Base-by-base conservation (phyloP, 2,113 vertebrate genomes). In the Dipodomys stephensi region DNA sequence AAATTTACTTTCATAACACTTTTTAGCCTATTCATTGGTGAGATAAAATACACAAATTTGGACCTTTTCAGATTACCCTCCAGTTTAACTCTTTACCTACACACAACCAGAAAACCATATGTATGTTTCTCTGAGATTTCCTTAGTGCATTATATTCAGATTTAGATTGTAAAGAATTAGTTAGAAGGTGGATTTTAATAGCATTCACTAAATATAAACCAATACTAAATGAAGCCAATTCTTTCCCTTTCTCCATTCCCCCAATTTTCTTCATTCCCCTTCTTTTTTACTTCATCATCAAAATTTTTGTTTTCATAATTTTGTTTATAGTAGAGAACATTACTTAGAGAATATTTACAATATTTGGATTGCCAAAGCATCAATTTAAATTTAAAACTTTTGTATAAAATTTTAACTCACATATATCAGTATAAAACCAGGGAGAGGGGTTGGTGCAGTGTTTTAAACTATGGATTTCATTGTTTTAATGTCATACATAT, bases 121-220 rank as follows among this genome's bases (percentile, higher is more conserved):
- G 0, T 0, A 28, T 46, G 1, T 67, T 92, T 0, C 4, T 1
- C 77, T 4, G 27, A 76, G 64, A 2, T 11, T 62, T 73, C 11
- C 73, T 80, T 12, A 83, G 62, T 49, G 19, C 60, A 80, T 44
- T 32, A 60, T 72, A 53, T 67, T 81, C 49, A 2, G 62, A 28
- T 30, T 65, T 62, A 7, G 9, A 23, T 67, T 25, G 27, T 23
- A 9, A 82, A 76, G 71, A 46, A 83, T 7, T 35, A n/a, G 4
- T 22, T 60, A 39, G 22, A 90, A 62, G 53, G 30, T 92, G 0
- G 10, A 53, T 89, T 90, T 91, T 60, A 78, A 71, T 83, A 13
- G 9, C 13, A 87, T 83, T 83, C 25, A 35, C 0, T 32, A 80
- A 88, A 85, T 23, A 32, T 27, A 68, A 74, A 60, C 1, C 18